Conservation (phyloP, 2,797 vertebrate species). For the Triplophysa bombifrons region DNA sequence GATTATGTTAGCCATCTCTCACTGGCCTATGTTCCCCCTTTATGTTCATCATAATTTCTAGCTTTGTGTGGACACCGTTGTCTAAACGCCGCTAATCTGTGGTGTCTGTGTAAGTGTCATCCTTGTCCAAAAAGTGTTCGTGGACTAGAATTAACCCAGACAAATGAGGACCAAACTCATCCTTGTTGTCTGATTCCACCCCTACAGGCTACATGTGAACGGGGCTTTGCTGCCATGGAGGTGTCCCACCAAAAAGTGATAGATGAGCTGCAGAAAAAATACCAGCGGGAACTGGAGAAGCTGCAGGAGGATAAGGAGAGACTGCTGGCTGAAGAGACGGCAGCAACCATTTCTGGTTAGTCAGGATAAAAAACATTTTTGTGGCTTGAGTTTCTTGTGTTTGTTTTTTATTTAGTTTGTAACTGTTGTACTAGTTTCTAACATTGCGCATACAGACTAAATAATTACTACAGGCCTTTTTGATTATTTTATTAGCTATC, state of each 20-base stretch:
- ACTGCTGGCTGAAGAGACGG: conserved; percentile 80
- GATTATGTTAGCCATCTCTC: conserved; percentile 19
- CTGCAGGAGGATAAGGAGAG: conserved; percentile 82
- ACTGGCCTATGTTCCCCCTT: conserved; percentile 51
- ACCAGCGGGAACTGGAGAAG: conserved; percentile 84
- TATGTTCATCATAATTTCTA: conserved; percentile 42
- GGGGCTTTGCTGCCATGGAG: conserved; percentile 83
- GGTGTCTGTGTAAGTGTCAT: conserved; percentile 30
- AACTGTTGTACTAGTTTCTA: background rate
- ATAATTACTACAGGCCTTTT: background rate
- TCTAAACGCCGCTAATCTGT: conserved; percentile 25
- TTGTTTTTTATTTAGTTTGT: background rate
- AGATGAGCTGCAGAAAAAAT: conserved; percentile 81
- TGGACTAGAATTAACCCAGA: conserved; percentile 1
- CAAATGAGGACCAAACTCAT: conserved; percentile 51
- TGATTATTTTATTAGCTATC: conserved; percentile 69
- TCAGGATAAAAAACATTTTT: background rate
- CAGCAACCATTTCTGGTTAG: conserved; percentile 82
- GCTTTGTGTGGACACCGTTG: conserved; percentile 37
- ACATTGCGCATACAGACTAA: background rate
- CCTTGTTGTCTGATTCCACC: conserved; percentile 21
- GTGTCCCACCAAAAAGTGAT: conserved; percentile 84
- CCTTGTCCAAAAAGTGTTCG: conserved; percentile 13
- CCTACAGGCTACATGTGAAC: conserved; percentile 79
- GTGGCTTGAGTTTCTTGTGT: too few relatives aligned